Evolutionary conservation across 2,113 vertebrate species (phyloP), one percentile per base, ranked within the genome.

Genomic region (Halcyon malimbica): DNA sequence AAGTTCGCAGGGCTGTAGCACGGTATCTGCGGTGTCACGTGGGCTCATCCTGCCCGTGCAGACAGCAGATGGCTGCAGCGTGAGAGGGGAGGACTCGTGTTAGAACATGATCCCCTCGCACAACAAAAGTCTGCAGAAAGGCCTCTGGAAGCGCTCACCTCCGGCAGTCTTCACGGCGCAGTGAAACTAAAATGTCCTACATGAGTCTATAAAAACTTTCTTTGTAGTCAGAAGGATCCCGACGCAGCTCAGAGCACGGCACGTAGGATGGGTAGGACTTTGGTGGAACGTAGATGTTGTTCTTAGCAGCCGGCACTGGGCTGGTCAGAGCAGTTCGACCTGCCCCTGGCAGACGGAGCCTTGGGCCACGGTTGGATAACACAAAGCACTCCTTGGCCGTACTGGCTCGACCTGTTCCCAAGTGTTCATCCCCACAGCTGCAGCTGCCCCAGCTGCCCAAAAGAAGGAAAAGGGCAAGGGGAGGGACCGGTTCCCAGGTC

Each of bases 261-360:
- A 42, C 4, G 1, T 54, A 87, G 78, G 85, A 51, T 76, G 85
- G 60, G 73, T 51, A 41, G 75, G 68, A 81, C 51, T 51, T 65
- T 1, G 35, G 77, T 83, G 90, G 76, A 90, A 89, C 29, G 1
- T 54, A 64, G 77, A 24, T 81, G 82, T 63, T 94, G 85, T 90
- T 93, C 64, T 79, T 53, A 51, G 85, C 87, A 94, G 92, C 90
- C 1, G 2, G 71, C 25, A 4, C 51, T 44, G 7, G 83, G 87
- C 93, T 93, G 93, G 91, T 93, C 95, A 84, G 91, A 68, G 96
- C 91, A 89, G 95, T 97, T 97, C 4, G 3, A 95, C 95, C 94
- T 96, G 95, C 87, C 91, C 60, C 35, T 0, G 1, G 87, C 89
- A 96, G 96, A 93, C 96, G 91, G 94, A 87, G 95, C 94, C 95